Conservation (phyloP, 2,113 vertebrate genomes). For the Megaleporinus macrocephalus region DNA sequence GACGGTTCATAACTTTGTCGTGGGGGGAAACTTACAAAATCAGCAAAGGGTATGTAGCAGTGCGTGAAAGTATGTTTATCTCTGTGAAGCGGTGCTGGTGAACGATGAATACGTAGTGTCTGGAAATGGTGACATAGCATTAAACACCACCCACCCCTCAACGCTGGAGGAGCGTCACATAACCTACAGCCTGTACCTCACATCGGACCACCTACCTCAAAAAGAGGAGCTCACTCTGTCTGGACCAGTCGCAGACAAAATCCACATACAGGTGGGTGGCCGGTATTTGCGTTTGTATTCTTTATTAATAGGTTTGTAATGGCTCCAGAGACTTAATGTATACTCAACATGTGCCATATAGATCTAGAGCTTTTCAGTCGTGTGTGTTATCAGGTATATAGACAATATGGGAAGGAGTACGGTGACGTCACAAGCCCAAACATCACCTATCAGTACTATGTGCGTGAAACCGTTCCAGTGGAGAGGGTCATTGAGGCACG, state of each 20-base stretch:
- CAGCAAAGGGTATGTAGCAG: no score
- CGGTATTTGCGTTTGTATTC: no score
- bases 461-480: conserved; percentile 58
- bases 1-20: no score
- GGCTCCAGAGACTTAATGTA: background rate
- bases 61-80: background rate
- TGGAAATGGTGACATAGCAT: conserved; percentile 76
- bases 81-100: conserved; percentile 79
- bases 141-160: conserved; percentile 84
- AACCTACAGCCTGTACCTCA: conserved; percentile 83
- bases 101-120: conserved; percentile 82
- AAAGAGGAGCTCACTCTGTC: conserved; percentile 82
- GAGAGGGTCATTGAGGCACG: conserved; percentile 52
- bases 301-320: no score
- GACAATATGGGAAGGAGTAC: conserved; percentile 86
- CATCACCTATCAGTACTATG: conserved; percentile 87
- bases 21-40: no score
- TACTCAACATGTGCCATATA: background rate
- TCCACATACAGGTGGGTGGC: conserved; percentile 80
- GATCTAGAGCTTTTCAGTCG: background rate
- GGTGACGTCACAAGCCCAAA: conserved; percentile 85
- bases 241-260: conserved; percentile 79
- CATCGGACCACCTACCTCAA: conserved; percentile 81
- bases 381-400: conserved; percentile 81
- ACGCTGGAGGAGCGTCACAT: conserved; percentile 83